A percentile compares a stretch with the other conserved stretches of the same genome.
Conservation (phyloP, 2,113 vertebrate species). For the Nannobrachium achirus region DNA sequence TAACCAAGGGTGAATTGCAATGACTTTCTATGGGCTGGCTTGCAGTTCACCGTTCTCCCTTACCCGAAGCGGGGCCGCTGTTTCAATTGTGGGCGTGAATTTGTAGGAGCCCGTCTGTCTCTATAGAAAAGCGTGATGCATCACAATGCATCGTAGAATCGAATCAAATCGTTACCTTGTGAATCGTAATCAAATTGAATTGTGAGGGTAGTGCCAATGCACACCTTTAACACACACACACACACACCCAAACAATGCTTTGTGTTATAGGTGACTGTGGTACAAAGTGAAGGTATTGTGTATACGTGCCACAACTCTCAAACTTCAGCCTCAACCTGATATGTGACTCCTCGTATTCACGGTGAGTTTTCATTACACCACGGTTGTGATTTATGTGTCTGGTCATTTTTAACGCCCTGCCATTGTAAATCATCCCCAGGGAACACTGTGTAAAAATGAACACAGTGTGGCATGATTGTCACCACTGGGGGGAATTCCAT, state of each 20-base stretch:
- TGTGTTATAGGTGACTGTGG: neutral
- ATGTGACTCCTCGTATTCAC: slow-evolving; percentile 37
- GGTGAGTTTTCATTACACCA: slow-evolving; percentile 44
- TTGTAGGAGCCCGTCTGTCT: too few species aligned
- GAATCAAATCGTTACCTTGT: too few species aligned
- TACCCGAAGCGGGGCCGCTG: too few species aligned
- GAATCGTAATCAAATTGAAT: too few species aligned
- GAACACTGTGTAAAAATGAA: slow-evolving; percentile 43
- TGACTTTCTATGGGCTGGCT: too few species aligned
- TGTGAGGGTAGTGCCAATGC: too few species aligned
- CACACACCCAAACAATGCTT: neutral
- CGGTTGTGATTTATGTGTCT: slow-evolving; percentile 58
- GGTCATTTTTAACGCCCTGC: slow-evolving; percentile 34
- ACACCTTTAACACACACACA: slow-evolving; percentile 6
- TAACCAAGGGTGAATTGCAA: too few species aligned
- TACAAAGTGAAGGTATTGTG: slow-evolving; percentile 21
- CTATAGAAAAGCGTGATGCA: too few species aligned
- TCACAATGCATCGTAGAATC: too few species aligned
- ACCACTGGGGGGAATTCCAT: slow-evolving; percentile 50
- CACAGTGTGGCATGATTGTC: slow-evolving; percentile 42
- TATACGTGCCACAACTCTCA: slow-evolving; percentile 22
- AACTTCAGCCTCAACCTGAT: slow-evolving; percentile 34
- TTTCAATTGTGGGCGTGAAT: too few species aligned
- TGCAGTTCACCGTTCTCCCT: too few species aligned
- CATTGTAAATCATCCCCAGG: slow-evolving; percentile 59